These are phyloP conservation scores for Microchrysa polita DNA, from an alignment of 2,888 invertebrate species.

Conservation along the genomic window DNA sequence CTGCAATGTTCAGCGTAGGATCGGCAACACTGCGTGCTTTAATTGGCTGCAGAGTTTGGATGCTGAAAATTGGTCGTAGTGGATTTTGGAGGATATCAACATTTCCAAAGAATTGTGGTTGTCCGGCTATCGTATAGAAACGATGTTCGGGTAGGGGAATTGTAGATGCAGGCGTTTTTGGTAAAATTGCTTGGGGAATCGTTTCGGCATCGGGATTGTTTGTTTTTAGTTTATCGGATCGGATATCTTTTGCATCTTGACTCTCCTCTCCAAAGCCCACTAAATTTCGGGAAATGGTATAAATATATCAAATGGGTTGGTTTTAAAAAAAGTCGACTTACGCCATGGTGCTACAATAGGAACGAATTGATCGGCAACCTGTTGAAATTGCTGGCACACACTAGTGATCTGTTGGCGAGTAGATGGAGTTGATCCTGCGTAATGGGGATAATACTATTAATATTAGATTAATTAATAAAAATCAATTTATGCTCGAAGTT, in stretches of 20 bases:
- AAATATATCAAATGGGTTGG: too few species aligned
- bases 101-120: constrained; percentile 63
- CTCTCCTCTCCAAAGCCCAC: too few species aligned
- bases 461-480: too few species aligned
- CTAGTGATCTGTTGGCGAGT: constrained; percentile 5
- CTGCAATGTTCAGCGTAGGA: constrained; percentile 19
- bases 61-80: constrained; percentile 52
- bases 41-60: constrained; percentile 52
- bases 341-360: constrained; percentile 24
- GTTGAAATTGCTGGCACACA: constrained; percentile 32
- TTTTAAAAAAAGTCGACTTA: constrained; percentile 49
- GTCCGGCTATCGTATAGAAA: constrained; percentile 70
- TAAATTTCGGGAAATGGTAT: too few species aligned
- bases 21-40: constrained; percentile 51
- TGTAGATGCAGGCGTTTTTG: constrained; percentile 52
- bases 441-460: too few species aligned
- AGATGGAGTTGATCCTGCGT: constrained; percentile 4
- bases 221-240: constrained; percentile 35
- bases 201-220: constrained; percentile 42
- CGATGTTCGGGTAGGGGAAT: constrained; percentile 64
- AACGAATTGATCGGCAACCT: background rate
- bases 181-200: constrained; percentile 8
- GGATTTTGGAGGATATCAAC: constrained; percentile 53
- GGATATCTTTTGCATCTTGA: too few species aligned
- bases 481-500: too few species aligned